phyloP scores from a whole-genome alignment of 2,797 vertebrate genomes.

The Pseudochirops cupreus region DNA sequence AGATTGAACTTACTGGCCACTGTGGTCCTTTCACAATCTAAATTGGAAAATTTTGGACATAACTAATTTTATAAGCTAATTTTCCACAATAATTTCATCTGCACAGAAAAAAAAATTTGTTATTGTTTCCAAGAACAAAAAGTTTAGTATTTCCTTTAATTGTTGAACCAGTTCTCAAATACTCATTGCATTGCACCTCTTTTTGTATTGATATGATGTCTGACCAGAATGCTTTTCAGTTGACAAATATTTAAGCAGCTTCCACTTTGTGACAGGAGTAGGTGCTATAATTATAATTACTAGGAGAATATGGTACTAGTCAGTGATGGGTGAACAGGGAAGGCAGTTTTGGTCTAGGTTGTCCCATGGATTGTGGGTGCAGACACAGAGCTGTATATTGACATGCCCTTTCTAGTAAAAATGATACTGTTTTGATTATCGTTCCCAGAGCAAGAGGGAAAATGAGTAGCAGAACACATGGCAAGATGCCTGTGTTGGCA shows the following conservation, averaged over 20 bases:
- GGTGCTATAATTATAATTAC: not conserved
- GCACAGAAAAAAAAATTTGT: not conserved
- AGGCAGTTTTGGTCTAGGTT: not conserved
- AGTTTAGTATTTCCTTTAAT: not conserved
- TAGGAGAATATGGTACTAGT: not conserved
- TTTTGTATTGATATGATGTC: not conserved
- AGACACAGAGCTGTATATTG: not conserved
- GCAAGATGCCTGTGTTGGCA: not conserved
- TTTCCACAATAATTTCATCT: not conserved
- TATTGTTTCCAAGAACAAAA: not conserved
- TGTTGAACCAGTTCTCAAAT: not conserved
- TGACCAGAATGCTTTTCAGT: not conserved
- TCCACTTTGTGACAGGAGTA: not conserved
- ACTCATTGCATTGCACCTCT: not conserved
- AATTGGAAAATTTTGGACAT: not conserved
- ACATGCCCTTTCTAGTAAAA: not conserved
- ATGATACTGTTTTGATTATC: not conserved
- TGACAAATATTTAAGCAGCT: not conserved
- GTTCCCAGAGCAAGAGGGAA: not conserved
- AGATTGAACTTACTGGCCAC: not conserved
- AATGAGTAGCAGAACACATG: not conserved
- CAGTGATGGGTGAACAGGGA: not conserved
- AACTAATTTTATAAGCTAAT: not conserved
- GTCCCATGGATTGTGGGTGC: not conserved
- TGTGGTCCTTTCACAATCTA: not conserved